Percentiles rank a stretch among this genome's conserved stretches.
phyloP scores from a whole-genome alignment of 2,888 invertebrate genomes.

The Drosophila ezoana region DNA sequence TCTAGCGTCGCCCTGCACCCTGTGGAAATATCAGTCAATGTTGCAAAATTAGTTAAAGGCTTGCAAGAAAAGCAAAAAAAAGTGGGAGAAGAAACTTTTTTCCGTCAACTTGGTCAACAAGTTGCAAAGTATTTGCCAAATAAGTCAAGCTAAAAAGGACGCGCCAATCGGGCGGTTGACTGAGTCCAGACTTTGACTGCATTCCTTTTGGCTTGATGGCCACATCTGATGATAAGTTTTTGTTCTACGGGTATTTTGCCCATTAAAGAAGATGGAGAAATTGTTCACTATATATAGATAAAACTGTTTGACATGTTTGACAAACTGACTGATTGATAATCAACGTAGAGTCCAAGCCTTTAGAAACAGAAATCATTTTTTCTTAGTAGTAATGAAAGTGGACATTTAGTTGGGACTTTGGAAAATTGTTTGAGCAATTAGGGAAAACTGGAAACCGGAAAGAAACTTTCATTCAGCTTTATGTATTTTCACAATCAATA shows the following conservation, averaged over 20 bases:
- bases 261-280: slow-evolving; percentile 12
- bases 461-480: too few relatives aligned
- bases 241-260: slow-evolving; percentile 10
- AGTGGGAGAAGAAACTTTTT: slow-evolving; percentile 33
- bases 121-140: slow-evolving; percentile 66
- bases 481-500: too few relatives aligned
- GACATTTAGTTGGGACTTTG: too few relatives aligned
- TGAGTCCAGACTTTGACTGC: slow-evolving; percentile 32
- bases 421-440: too few relatives aligned
- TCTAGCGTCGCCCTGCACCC: slow-evolving; percentile 37
- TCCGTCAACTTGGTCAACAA: slow-evolving; percentile 65
- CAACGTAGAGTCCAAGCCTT: too few relatives aligned
- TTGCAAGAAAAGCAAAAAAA: slow-evolving; percentile 27
- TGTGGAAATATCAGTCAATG: slow-evolving; percentile 66
- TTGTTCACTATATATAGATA: not conserved
- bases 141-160: slow-evolving; percentile 45
- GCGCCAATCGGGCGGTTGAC: not conserved
- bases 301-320: not conserved
- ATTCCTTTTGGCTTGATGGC: slow-evolving; percentile 21
- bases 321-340: too few relatives aligned
- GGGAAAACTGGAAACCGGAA: too few relatives aligned
- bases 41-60: slow-evolving; percentile 73
- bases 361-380: too few relatives aligned
- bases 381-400: too few relatives aligned
- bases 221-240: slow-evolving; percentile 37